Conservation (phyloP, 2,888 invertebrate species). For the Ormyrus thymus region DNA sequence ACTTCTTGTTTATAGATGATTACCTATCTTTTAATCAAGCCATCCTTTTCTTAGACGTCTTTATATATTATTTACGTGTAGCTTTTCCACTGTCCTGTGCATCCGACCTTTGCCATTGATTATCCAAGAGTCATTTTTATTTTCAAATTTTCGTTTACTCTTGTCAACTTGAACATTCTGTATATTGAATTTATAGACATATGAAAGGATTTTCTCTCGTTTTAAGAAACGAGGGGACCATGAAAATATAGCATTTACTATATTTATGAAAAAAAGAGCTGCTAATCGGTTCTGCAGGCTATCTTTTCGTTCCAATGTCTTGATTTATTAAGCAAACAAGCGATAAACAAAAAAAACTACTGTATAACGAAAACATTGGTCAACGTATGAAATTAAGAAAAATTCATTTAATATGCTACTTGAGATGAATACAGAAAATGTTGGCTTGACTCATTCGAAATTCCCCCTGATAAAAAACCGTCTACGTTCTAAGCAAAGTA, state of each 20-base stretch:
- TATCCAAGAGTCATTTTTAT: no score
- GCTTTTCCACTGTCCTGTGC: no score
- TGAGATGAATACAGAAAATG: slow-evolving; percentile 13
- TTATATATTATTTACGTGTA: neutral
- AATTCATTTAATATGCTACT: slow-evolving; percentile 4
- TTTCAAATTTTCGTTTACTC: no score
- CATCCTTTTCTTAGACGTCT: slow-evolving; percentile 8
- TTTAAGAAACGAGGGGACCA: no score
- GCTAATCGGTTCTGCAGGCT: no score
- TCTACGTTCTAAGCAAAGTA: slow-evolving; percentile 64
- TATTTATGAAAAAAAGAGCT: neutral
- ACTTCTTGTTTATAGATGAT: slow-evolving; percentile 14
- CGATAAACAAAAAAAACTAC: slow-evolving; percentile 2
- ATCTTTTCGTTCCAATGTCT: no score
- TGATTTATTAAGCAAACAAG: neutral
- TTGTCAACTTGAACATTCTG: no score
- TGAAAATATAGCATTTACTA: no score
- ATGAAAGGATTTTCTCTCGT: no score
- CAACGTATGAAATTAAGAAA: neutral
- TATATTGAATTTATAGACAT: no score
- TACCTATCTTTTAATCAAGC: slow-evolving; percentile 18
- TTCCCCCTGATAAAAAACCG: slow-evolving; percentile 50
- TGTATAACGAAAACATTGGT: slow-evolving; percentile 11
- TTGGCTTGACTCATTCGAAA: slow-evolving; percentile 38
- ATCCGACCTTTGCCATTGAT: no score